A percentile compares a stretch with the other conserved stretches of the same genome.
These are phyloP conservation scores for Rhopilema esculentum DNA, from an alignment of 30 jellyfish, hydroid and myxozoan species.

Conservation along the genomic window DNA sequence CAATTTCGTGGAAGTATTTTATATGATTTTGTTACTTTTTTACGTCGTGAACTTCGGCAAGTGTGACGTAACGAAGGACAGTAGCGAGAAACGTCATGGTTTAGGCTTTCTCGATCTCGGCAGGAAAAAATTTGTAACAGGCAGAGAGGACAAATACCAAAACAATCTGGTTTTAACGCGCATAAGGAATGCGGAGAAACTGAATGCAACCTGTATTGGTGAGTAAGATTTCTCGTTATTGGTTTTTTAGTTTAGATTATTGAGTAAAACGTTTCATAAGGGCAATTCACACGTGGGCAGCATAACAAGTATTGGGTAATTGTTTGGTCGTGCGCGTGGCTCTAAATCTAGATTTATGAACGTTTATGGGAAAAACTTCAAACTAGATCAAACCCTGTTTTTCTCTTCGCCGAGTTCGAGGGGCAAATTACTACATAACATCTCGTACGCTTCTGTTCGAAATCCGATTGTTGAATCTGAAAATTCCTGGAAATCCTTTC, in stretches of 20 bases:
- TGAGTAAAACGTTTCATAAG: not conserved
- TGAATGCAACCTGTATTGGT: constrained; percentile 95
- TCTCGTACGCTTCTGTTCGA: too few species aligned
- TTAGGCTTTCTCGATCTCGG: constrained; percentile 64
- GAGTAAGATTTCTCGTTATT: constrained; percentile 11
- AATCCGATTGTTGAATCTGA: too few species aligned
- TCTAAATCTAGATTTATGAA: too few species aligned
- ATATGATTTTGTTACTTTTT: not conserved
- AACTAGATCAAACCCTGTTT: too few species aligned
- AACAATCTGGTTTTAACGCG: constrained; percentile 60
- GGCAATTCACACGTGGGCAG: not conserved
- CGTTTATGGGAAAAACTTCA: too few species aligned
- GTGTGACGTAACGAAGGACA: constrained; percentile 20
- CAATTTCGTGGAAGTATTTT: not conserved
- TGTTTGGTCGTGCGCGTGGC: too few species aligned
- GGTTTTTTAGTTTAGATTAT: not conserved
- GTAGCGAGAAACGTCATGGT: constrained; percentile 39
- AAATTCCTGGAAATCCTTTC: too few species aligned
- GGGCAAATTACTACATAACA: too few species aligned
- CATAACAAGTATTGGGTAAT: not conserved
- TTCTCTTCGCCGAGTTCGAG: too few species aligned
- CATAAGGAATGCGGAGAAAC: constrained; percentile 45
- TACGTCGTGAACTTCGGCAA: constrained; percentile 1
- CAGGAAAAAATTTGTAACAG: constrained; percentile 39
- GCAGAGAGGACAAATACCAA: constrained; percentile 51